Evolutionary conservation across 1,140 invertebrate species (phyloP).

Genomic region (Achatina immaculata): DNA sequence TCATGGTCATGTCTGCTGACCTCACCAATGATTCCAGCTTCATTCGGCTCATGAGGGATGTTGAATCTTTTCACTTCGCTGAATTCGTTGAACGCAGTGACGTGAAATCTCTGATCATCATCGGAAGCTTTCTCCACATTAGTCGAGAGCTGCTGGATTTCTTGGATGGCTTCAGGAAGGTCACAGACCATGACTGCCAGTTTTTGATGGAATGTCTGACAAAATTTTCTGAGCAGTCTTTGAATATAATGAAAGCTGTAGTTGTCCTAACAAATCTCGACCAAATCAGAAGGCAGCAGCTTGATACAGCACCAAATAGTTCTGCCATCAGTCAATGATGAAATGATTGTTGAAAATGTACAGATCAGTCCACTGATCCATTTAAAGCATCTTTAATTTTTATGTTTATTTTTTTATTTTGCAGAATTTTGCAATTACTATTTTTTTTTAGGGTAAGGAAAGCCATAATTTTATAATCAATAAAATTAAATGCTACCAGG

Average conservation of each 20-base stretch:
- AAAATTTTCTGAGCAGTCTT: conserved; percentile 1
- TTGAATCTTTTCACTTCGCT: conserved; percentile 17
- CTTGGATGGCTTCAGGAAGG: conserved; percentile 15
- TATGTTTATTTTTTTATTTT: too few relatives aligned
- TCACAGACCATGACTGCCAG: conserved; percentile 18
- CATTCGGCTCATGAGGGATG: conserved; percentile 5
- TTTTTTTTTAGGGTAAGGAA: too few relatives aligned
- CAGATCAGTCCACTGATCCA: too few relatives aligned
- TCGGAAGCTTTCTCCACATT: conserved; percentile 31
- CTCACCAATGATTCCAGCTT: not conserved
- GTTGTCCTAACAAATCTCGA: not conserved
- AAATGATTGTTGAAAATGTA: too few relatives aligned
- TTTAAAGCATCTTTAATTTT: too few relatives aligned
- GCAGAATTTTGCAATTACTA: too few relatives aligned
- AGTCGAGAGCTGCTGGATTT: conserved; percentile 31
- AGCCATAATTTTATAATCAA: too few relatives aligned
- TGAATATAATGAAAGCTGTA: conserved; percentile 7
- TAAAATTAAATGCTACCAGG: too few relatives aligned
- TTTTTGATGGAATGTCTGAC: conserved; percentile 16
- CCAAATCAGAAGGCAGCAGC: not conserved
- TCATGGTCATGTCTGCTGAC: not conserved
- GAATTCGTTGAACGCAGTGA: conserved; percentile 1
- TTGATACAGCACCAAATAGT: not conserved
- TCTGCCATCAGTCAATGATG: too few relatives aligned
- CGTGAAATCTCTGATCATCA: not conserved